Percentiles rank a stretch among this genome's conserved stretches.
Evolutionary conservation across 2,797 vertebrate genomes (phyloP).

Genomic region (Micromesistius poutassou): DNA sequence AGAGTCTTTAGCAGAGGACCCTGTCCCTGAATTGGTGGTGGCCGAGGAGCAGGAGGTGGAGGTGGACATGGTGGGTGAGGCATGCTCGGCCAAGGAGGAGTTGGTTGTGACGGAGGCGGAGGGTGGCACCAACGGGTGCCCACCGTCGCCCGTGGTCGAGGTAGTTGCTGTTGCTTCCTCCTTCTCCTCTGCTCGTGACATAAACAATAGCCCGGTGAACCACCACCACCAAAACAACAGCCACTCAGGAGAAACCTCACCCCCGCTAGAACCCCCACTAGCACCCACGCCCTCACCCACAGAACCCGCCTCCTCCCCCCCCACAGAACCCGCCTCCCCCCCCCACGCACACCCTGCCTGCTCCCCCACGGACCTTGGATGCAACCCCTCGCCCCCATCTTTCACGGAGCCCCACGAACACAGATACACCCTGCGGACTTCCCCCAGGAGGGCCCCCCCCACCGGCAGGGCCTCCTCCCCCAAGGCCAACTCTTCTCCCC

Average conservation of each 20-base stretch:
- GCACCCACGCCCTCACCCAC: conserved; percentile 59
- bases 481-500: conserved; percentile 83
- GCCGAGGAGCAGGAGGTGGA: conserved; percentile 90
- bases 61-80: conserved; percentile 88
- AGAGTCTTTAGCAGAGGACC: conserved; percentile 60
- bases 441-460: conserved; percentile 83
- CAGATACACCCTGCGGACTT: conserved; percentile 94
- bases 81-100: conserved; percentile 51
- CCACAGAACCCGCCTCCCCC: conserved; percentile 49
- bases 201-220: conserved; percentile 62
- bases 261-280: conserved; percentile 68
- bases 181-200: conserved; percentile 36
- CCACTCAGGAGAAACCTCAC: conserved; percentile 83
- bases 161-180: conserved; percentile 29
- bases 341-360: conserved; percentile 31
- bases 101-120: conserved; percentile 22
- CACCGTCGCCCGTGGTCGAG: conserved; percentile 44
- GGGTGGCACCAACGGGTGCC: conserved; percentile 47
- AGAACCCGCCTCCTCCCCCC: conserved; percentile 49
- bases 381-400: conserved; percentile 70
- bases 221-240: conserved; percentile 59
- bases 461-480: conserved; percentile 78
- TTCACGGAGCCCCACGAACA: conserved; percentile 92
- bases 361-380: conserved; percentile 61
- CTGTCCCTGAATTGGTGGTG: conserved; percentile 76